Percentiles rank a stretch among this genome's conserved stretches.
These are phyloP conservation scores for Epinotia ramella DNA, from an alignment of 2,888 invertebrate genomes.

Conservation along the genomic window DNA sequence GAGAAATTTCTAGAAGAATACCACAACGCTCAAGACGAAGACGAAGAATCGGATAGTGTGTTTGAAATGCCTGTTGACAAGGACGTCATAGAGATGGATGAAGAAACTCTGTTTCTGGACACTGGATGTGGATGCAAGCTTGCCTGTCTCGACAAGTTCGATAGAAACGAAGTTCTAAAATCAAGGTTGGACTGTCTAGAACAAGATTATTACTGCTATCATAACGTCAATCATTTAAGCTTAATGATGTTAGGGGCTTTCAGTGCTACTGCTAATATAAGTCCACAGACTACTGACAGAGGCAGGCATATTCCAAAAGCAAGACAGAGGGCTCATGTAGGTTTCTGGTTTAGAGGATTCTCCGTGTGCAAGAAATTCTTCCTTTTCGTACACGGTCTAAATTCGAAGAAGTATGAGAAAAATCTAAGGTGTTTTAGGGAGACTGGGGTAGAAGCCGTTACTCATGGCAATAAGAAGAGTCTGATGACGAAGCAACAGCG, in stretches of 20 bases:
- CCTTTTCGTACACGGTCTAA: not conserved
- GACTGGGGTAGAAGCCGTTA: not conserved
- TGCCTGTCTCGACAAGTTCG: not conserved
- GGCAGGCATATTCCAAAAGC: not conserved
- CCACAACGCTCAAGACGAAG: not conserved
- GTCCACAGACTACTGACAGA: not conserved
- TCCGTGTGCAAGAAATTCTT: constrained; percentile 4
- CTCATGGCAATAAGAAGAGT: not conserved
- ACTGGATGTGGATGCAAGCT: not conserved
- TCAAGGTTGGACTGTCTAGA: constrained; percentile 9
- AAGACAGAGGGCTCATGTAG: not conserved
- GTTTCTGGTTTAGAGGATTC: not conserved
- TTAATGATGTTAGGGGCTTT: not conserved
- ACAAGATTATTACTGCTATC: constrained; percentile 8
- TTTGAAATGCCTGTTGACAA: not conserved
- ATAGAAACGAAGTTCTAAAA: not conserved
- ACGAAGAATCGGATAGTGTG: not conserved
- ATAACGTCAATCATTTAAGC: not conserved
- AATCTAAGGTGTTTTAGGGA: not conserved
- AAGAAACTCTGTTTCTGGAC: not conserved
- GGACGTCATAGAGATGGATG: not conserved
- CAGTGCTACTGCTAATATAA: not conserved
- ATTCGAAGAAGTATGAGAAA: not conserved
- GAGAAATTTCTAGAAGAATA: constrained; percentile 6
- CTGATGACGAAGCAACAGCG: constrained; percentile 3